Conservation (phyloP, 2,797 vertebrate species). For the Glyptemys insculpta region DNA sequence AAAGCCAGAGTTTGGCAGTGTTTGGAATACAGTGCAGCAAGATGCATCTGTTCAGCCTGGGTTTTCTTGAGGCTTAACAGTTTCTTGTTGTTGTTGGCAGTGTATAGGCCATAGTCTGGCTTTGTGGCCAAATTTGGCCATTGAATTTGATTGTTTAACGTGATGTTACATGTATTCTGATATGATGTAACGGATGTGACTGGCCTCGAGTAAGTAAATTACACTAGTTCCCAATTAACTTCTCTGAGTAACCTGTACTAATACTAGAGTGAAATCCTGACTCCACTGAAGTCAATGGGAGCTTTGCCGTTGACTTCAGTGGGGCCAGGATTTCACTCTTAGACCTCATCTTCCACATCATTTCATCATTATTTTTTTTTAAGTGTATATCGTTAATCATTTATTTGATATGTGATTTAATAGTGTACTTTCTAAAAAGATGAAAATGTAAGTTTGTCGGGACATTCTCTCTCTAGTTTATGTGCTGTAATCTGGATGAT, state of each 20-base stretch:
- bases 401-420: neutral
- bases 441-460: neutral
- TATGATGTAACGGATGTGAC: neutral
- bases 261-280: neutral
- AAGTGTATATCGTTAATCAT: neutral
- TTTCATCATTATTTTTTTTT: neutral
- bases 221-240: neutral
- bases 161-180: neutral
- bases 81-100: neutral
- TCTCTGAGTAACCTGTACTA: neutral
- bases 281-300: neutral
- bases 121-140: neutral
- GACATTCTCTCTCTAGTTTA: neutral
- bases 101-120: neutral
- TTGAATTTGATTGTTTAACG: neutral
- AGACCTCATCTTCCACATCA: neutral
- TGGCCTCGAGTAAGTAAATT: neutral
- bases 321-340: neutral
- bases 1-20: neutral
- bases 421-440: neutral
- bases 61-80: neutral
- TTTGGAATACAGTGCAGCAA: neutral
- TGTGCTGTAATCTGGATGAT: neutral
- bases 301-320: neutral
- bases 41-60: neutral